phyloP scores from a whole-genome alignment of 2,888 invertebrate genomes.

The Cheilosia variabilis region DNA sequence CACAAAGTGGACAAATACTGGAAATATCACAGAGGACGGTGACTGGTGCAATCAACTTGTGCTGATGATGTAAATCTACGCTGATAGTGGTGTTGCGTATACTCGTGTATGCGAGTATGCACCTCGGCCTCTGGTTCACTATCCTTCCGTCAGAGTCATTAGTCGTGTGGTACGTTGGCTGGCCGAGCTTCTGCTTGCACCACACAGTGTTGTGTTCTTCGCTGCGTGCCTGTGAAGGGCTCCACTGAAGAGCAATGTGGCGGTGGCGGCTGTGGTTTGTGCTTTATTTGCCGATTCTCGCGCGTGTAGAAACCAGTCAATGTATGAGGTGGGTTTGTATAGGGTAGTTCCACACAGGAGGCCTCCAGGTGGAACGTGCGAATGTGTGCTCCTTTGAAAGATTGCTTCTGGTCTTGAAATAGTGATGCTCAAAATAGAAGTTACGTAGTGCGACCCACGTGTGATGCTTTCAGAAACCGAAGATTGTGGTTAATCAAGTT shows the following conservation, averaged over 20 bases:
- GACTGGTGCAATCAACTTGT: conserved; percentile 34
- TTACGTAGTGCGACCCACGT: conserved; percentile 31
- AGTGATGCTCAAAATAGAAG: conserved; percentile 47
- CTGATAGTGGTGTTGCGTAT: conserved; percentile 27
- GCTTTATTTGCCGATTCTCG: conserved; percentile 33
- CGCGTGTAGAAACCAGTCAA: conserved; percentile 32
- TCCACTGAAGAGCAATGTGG: conserved; percentile 24
- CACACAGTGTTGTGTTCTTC: conserved; percentile 35
- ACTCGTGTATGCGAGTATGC: not conserved
- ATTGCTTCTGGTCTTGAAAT: conserved; percentile 65
- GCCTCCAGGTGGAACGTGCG: conserved; percentile 66
- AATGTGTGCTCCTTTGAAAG: conserved; percentile 54
- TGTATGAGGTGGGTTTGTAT: conserved; percentile 17
- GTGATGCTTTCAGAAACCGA: conserved; percentile 1
- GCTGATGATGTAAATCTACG: conserved; percentile 49
- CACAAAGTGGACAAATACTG: conserved; percentile 60
- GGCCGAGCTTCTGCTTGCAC: conserved; percentile 2
- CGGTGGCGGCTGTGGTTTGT: conserved; percentile 50
- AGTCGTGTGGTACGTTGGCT: conserved; percentile 59
- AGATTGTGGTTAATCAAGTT: not conserved
- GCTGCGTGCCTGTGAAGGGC: conserved; percentile 19
- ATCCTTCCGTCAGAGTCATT: conserved; percentile 47
- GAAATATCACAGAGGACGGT: conserved; percentile 57
- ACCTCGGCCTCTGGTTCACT: conserved; percentile 29
- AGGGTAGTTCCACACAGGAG: conserved; percentile 53